Percentiles rank a stretch among this genome's conserved stretches.
Conservation (phyloP, 2,113 vertebrate genomes). For the Lutjanus erythropterus region DNA sequence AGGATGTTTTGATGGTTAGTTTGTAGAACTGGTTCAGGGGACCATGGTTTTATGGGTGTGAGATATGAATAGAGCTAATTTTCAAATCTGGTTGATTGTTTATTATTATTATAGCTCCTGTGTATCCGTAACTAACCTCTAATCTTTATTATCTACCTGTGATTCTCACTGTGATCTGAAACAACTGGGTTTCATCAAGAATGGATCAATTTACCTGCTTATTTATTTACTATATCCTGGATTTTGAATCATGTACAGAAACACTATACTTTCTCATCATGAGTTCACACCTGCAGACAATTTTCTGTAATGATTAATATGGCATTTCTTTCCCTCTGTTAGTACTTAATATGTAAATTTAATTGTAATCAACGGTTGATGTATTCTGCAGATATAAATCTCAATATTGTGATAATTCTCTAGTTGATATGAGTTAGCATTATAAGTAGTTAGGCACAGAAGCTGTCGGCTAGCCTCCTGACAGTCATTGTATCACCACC, state of each 20-base stretch:
- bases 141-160: slow-evolving; percentile 55
- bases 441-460: slow-evolving; percentile 50
- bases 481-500: slow-evolving; percentile 55
- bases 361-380: slow-evolving; percentile 66
- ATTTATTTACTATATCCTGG: slow-evolving; percentile 22
- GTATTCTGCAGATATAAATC: slow-evolving; percentile 70
- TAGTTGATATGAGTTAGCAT: slow-evolving; percentile 66
- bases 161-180: slow-evolving; percentile 73
- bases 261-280: slow-evolving; percentile 6
- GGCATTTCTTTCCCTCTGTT: slow-evolving; percentile 29
- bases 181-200: slow-evolving; percentile 15
- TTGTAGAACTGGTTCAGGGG: slow-evolving; percentile 26
- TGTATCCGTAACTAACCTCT: slow-evolving; percentile 52
- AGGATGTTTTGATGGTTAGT: not conserved
- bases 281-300: slow-evolving; percentile 19
- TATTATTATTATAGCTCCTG: slow-evolving; percentile 19
- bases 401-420: slow-evolving; percentile 70
- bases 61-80: slow-evolving; percentile 12
- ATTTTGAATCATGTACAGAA: slow-evolving; percentile 55
- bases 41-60: slow-evolving; percentile 10
- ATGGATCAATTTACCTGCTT: slow-evolving; percentile 9
- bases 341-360: slow-evolving; percentile 54
- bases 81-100: slow-evolving; percentile 15
- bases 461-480: slow-evolving; percentile 31
- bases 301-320: slow-evolving; percentile 37